Evolutionary conservation across 2,888 invertebrate genomes (phyloP).

Genomic region (Catotricha subobsoleta): DNA sequence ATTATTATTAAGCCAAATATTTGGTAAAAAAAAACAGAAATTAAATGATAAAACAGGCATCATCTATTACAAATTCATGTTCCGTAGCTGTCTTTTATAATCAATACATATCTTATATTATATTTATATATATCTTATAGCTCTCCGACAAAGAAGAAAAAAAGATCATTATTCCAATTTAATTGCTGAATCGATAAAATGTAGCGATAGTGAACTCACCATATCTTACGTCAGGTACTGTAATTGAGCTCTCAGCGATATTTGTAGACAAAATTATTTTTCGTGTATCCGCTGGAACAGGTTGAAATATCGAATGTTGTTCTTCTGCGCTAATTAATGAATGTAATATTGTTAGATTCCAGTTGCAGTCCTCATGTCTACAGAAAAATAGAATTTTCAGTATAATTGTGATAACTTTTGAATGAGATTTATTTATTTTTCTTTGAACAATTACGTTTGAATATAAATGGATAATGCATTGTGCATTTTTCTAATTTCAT

Average conservation of each 20-base stretch:
- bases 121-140: no score
- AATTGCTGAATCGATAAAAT: neutral
- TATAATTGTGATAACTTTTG: neutral
- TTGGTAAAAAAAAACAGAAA: no score
- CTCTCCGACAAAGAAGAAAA: no score
- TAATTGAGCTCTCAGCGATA: conserved; percentile 84
- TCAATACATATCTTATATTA: no score
- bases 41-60: no score
- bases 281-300: conserved; percentile 21
- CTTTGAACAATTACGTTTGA: no score
- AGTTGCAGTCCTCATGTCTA: neutral
- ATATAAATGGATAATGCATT: no score
- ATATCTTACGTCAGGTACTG: conserved; percentile 73
- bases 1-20: neutral
- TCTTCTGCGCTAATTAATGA: conserved; percentile 1
- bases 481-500: conserved; percentile 64
- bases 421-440: no score
- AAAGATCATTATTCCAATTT: no score
- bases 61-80: no score
- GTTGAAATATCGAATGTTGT: conserved; percentile 20
- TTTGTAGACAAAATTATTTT: conserved; percentile 82
- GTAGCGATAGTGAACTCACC: neutral
- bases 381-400: neutral
- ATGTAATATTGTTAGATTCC: neutral
- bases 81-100: no score